Percentiles rank a stretch among this genome's conserved stretches.
phyloP scores from a whole-genome alignment of 1,140 invertebrate species.

The Pogonognathellus flavescens region DNA sequence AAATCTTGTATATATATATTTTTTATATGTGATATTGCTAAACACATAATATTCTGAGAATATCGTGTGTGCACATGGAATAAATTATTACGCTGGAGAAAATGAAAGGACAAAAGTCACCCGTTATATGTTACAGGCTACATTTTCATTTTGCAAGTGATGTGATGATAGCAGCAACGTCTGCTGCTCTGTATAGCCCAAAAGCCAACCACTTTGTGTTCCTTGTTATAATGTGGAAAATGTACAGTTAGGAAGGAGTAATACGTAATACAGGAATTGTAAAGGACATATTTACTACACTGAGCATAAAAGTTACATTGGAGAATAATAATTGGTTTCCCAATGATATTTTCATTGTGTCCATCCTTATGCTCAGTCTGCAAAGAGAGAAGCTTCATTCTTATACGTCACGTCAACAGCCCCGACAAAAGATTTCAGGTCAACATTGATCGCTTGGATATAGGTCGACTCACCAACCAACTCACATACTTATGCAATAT shows the following conservation, averaged over 20 bases:
- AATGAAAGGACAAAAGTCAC: too few relatives aligned
- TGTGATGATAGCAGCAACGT: too few relatives aligned
- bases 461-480: slow-evolving; percentile 4
- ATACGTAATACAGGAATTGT: too few relatives aligned
- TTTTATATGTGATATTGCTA: neutral
- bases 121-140: too few relatives aligned
- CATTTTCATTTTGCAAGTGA: too few relatives aligned
- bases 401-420: slow-evolving; percentile 27
- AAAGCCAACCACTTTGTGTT: too few relatives aligned
- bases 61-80: neutral
- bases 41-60: neutral
- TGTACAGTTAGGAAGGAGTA: too few relatives aligned
- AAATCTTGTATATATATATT: neutral
- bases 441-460: neutral
- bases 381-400: neutral
- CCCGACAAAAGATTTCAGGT: neutral
- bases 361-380: neutral
- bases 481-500: neutral
- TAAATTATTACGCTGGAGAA: neutral
- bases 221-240: too few relatives aligned
- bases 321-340: neutral
- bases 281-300: neutral
- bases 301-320: neutral
- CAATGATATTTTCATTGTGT: slow-evolving; percentile 17
- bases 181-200: too few relatives aligned